Percentiles rank a stretch among this genome's conserved stretches.
phyloP scores from a whole-genome alignment of 2,797 vertebrate species.

The Gymnocypris eckloni region DNA sequence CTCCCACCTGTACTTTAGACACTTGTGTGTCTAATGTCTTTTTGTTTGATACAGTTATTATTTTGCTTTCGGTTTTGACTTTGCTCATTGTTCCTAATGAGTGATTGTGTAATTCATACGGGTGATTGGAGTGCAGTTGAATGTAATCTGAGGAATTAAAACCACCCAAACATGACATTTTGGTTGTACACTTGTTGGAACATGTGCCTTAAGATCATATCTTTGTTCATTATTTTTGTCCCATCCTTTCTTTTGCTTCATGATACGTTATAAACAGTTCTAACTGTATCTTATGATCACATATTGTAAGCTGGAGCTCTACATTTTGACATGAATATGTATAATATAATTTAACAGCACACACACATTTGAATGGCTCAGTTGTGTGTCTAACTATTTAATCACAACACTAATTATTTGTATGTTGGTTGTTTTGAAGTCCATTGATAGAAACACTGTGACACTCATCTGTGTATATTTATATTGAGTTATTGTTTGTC shows the following conservation, averaged over 20 bases:
- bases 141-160: conserved; percentile 2
- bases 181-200: conserved; percentile 17
- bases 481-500: conserved; percentile 51
- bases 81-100: conserved; percentile 14
- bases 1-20: background rate
- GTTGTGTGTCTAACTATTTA: conserved; percentile 16
- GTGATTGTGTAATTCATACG: conserved; percentile 2
- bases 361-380: conserved; percentile 2
- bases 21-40: background rate
- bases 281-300: background rate
- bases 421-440: conserved; percentile 7
- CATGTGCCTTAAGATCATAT: conserved; percentile 27
- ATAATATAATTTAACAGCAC: conserved; percentile 26
- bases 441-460: background rate
- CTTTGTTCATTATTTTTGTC: conserved; percentile 23
- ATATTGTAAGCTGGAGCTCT: background rate
- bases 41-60: conserved; percentile 8
- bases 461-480: conserved; percentile 47
- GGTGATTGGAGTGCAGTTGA: background rate
- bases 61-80: background rate
- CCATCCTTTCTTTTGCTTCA: background rate
- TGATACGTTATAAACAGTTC: conserved; percentile 22
- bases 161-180: conserved; percentile 1
- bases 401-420: conserved; percentile 31
- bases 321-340: conserved; percentile 11